Conservation (phyloP, 2,888 invertebrate genomes). For the Sturmia bella region DNA sequence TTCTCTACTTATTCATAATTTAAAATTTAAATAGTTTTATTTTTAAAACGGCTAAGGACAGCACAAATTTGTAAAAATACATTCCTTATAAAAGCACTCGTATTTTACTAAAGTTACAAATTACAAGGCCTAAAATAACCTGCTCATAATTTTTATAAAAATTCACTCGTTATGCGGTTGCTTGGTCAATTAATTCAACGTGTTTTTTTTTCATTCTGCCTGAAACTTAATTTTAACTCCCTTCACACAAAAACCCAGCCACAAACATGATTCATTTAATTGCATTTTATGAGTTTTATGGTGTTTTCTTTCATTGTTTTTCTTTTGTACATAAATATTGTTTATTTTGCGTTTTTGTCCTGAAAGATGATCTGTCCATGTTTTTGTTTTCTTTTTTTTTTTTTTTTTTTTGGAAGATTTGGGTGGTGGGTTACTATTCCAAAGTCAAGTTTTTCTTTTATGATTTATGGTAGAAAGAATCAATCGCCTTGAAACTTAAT, state of each 20-base stretch:
- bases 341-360: neutral
- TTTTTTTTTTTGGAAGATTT: too few relatives aligned
- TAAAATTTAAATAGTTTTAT: conserved; percentile 16
- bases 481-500: too few relatives aligned
- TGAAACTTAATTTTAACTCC: conserved; percentile 10
- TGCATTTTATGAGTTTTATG: neutral
- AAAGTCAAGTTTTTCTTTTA: too few relatives aligned
- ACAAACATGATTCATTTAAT: conserved; percentile 41
- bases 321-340: too few relatives aligned
- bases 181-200: conserved; percentile 37
- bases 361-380: too few relatives aligned
- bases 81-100: conserved; percentile 43
- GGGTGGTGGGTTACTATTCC: too few relatives aligned
- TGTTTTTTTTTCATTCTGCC: conserved; percentile 20
- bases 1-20: conserved; percentile 20
- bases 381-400: too few relatives aligned
- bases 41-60: conserved; percentile 51
- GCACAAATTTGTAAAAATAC: conserved; percentile 37
- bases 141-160: conserved; percentile 19
- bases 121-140: conserved; percentile 22
- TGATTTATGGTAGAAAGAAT: too few relatives aligned
- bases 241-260: conserved; percentile 1
- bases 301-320: neutral
- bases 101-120: conserved; percentile 26
- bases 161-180: conserved; percentile 26